Evolutionary conservation across 2,113 vertebrate species (phyloP).

Genomic region (Laticauda colubrina): DNA sequence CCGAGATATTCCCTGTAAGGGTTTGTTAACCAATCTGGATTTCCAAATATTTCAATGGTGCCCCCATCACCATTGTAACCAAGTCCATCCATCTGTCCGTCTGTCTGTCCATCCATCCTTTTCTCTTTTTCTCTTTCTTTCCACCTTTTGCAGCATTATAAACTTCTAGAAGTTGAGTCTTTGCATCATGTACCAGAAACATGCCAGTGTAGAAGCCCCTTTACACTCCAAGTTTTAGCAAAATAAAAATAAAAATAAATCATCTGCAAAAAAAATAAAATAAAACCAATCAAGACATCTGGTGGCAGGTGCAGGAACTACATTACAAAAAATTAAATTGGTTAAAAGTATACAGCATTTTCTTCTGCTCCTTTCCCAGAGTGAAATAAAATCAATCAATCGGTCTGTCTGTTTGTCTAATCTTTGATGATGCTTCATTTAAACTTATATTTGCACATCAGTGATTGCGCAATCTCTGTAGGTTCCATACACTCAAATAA

Average conservation of each 20-base stretch:
- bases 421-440: no score
- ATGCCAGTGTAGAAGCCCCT: neutral
- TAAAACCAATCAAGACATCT: conserved; percentile 5
- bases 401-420: no score
- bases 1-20: neutral
- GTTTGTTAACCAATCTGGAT: neutral
- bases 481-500: no score
- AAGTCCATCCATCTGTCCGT: neutral
- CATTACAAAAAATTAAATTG: neutral
- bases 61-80: neutral
- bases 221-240: neutral
- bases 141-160: neutral
- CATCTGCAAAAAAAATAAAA: neutral
- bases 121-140: neutral
- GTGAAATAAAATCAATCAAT: no score
- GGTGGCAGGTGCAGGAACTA: neutral
- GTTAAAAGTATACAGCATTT: neutral
- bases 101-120: no score
- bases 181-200: neutral
- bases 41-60: neutral
- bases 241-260: no score
- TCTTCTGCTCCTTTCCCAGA: no score
- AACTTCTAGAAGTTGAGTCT: neutral
- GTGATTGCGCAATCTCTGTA: no score
- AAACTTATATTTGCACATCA: no score